Conservation (phyloP, 2,797 vertebrate genomes). For the Pachyuromys duprasi region DNA sequence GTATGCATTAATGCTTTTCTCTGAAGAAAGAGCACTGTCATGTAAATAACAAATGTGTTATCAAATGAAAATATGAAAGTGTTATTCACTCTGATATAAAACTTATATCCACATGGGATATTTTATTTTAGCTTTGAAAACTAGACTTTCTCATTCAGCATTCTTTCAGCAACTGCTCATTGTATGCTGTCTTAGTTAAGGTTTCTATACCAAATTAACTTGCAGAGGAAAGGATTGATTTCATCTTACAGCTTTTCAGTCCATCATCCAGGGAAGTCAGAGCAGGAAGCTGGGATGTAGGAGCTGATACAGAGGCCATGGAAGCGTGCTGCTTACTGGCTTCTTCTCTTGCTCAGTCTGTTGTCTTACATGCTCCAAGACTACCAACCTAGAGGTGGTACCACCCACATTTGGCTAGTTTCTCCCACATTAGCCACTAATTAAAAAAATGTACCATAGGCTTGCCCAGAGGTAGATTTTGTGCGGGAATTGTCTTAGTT, state of each 20-base stretch:
- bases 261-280: neutral
- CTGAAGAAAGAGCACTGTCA: neutral
- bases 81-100: constrained; percentile 48
- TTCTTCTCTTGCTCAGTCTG: neutral
- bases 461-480: neutral
- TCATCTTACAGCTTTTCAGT: neutral
- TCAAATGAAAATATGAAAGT: constrained; percentile 24
- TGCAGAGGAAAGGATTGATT: neutral
- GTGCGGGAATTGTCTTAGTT: neutral
- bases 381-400: neutral
- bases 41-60: constrained; percentile 32
- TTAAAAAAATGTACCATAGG: no score
- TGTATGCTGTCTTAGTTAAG: neutral
- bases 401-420: neutral
- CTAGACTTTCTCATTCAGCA: neutral
- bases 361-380: neutral
- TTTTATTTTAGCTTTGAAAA: constrained; percentile 56
- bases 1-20: constrained; percentile 7
- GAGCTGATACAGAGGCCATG: neutral
- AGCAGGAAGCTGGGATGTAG: neutral
- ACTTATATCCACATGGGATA: neutral
- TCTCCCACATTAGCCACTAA: neutral
- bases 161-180: neutral
- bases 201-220: neutral
- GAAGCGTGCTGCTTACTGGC: neutral